Evolutionary conservation across 2,113 vertebrate species (phyloP), one percentile per base, ranked within the genome.

Genomic region (Thryonomys swinderianus): DNA sequence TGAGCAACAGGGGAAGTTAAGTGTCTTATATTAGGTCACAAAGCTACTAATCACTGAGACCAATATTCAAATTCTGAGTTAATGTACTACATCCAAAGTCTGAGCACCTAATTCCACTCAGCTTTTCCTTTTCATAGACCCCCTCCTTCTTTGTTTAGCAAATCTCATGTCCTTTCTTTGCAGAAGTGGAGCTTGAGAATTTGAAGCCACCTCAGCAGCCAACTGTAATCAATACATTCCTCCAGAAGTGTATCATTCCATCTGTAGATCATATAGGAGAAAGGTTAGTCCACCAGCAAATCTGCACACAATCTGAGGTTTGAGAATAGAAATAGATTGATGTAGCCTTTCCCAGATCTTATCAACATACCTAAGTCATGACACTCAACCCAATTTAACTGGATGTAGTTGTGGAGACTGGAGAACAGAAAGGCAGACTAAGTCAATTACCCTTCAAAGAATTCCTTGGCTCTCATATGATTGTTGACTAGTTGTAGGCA

Each of bases 401-500:
- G 61, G 20, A 42, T 11, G 25, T 27, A 51, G 7, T 14, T 0
- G 0, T n/a, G 62, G 62, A 87, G 62, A 62, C 3, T 11, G 3
- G 16, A 90, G 34, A 59, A 18, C 30, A 4, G 51, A 74, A 18
- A 61, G 62, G 9, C 8, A 53, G 37, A 8, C 12, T 59, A 62
- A 20, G 64, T 73, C 37, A 34, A 66, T 74, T 51, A 86, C 10
- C 57, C 25, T 18, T 80, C 51, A 86, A 45, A 14, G 25, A 71
- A 79, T 87, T 67, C 48, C 25, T 40, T 90, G 67, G 10, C 55
- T 66, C 34, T 84, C 82, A 94, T 61, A 37, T 45, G 37, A 12
- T 84, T 93, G 83, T 74, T 74, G 20, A 85, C 81, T 66, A 92
- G 34, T 40, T 5, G 55, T 94, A 61, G 14, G 90, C 78, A 83